Conservation (phyloP, 2,113 vertebrate genomes). For the Calidris pugnax region DNA sequence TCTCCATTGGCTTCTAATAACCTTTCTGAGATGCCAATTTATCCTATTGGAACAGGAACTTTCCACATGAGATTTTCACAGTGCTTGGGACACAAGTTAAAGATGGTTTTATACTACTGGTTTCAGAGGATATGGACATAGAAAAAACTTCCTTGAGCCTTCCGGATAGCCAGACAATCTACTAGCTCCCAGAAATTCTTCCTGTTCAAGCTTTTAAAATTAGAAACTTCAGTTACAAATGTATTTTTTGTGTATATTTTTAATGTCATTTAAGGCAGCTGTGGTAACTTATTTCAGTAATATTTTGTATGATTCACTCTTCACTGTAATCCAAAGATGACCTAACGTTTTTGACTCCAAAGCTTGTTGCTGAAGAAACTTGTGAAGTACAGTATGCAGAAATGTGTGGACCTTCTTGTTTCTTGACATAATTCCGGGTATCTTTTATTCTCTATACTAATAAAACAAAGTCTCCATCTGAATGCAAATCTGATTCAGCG, state of each 20-base stretch:
- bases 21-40: conserved; percentile 18
- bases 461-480: not conserved
- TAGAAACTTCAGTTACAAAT: not conserved
- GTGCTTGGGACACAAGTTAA: not conserved
- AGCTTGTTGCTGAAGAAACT: not conserved
- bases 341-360: not conserved
- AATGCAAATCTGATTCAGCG: not conserved
- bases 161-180: not conserved
- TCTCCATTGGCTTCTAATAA: conserved; percentile 20
- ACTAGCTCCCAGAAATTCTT: not conserved
- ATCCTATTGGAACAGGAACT: not conserved
- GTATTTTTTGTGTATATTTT: not conserved
- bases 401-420: not conserved
- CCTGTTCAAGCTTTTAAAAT: not conserved
- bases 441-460: not conserved
- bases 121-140: not conserved
- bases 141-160: not conserved
- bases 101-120: not conserved
- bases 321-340: not conserved
- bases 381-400: not conserved
- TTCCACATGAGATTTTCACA: not conserved
- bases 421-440: not conserved
- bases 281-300: not conserved
- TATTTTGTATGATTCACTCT: not conserved
- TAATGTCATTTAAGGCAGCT: not conserved